A percentile compares a stretch with the other conserved stretches of the same genome.
phyloP scores from a whole-genome alignment of 2,888 invertebrate genomes.

The Perizoma affinitatum region DNA sequence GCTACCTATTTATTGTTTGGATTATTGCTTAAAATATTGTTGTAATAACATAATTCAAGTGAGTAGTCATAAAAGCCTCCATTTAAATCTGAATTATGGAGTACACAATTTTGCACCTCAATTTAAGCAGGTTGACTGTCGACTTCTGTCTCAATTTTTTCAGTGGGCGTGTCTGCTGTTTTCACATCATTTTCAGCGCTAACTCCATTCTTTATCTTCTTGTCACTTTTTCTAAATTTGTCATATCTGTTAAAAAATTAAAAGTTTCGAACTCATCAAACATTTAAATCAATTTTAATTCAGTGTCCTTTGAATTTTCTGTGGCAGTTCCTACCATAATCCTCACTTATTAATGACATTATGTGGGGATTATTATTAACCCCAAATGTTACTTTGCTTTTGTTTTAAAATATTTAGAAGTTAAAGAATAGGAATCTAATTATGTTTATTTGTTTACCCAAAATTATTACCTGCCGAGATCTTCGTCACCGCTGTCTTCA shows the following conservation, averaged over 20 bases:
- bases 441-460: background rate
- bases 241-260: constrained; percentile 77
- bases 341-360: no score
- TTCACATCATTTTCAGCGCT: constrained; percentile 64
- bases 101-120: background rate
- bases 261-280: background rate
- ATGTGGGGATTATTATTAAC: no score
- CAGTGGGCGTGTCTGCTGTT: constrained; percentile 60
- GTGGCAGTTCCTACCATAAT: no score
- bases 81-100: background rate
- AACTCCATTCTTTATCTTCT: constrained; percentile 75
- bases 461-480: constrained; percentile 81
- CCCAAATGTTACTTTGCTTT: no score
- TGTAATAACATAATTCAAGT: no score
- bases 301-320: no score
- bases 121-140: constrained; percentile 55
- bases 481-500: constrained; percentile 88
- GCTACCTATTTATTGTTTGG: no score
- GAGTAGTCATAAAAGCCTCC: no score
- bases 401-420: no score
- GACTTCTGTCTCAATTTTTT: constrained; percentile 65
- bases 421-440: no score
- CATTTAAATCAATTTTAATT: no score
- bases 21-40: no score
- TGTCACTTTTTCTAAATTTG: constrained; percentile 87